These are phyloP conservation scores for Cromileptes altivelis DNA, from an alignment of 2,113 vertebrate genomes.

Conservation along the genomic window DNA sequence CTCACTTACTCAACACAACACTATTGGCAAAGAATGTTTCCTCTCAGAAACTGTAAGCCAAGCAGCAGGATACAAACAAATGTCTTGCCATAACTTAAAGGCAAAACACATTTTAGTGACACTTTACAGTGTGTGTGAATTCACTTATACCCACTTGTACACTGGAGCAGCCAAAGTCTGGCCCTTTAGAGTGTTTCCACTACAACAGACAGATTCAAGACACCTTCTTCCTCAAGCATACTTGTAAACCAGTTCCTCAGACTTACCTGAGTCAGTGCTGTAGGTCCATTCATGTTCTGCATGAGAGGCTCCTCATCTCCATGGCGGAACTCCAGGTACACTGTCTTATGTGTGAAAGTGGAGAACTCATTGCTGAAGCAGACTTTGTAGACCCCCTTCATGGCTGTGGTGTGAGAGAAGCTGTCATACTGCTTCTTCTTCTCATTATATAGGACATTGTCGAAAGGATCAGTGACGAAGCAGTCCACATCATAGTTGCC, in stretches of 20 bases:
- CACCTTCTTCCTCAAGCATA: neutral
- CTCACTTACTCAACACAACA: neutral
- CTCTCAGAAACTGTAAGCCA: neutral
- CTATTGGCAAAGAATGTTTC: neutral
- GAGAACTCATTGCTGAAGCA: conserved; percentile 97
- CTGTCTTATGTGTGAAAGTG: conserved; percentile 91
- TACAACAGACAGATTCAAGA: neutral
- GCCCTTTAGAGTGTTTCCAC: neutral
- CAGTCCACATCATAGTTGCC: conserved; percentile 96
- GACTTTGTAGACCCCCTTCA: conserved; percentile 88
- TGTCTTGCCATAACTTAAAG: no score
- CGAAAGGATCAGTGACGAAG: conserved; percentile 87
- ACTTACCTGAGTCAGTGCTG: conserved; percentile 92
- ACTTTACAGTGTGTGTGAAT: neutral
- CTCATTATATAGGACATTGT: conserved; percentile 88
- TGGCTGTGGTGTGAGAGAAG: conserved; percentile 84
- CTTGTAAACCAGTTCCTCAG: neutral
- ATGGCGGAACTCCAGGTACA: conserved; percentile 91
- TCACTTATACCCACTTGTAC: neutral
- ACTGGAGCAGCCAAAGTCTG: neutral
- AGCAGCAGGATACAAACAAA: no score
- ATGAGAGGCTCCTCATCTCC: conserved; percentile 88
- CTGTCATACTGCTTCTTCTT: conserved; percentile 92
- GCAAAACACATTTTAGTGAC: neutral
- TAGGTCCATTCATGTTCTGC: conserved; percentile 82